Evolutionary conservation across 1,140 invertebrate species (phyloP).

Genomic region (Berghia stephanieae): DNA sequence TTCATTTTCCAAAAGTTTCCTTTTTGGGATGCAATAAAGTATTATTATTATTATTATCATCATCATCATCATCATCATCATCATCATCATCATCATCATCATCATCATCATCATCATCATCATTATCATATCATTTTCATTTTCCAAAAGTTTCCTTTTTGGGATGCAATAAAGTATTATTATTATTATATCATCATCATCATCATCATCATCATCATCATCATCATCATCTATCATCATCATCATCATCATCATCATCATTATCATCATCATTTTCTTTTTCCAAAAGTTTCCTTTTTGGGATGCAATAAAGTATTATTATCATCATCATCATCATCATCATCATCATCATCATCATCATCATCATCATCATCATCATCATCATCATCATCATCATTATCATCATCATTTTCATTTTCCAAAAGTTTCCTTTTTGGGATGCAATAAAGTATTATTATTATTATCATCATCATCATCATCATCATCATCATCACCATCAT

Average conservation of each 20-base stretch:
- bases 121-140: background rate
- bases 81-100: constrained; percentile 3
- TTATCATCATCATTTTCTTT: background rate
- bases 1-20: no score
- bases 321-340: constrained; percentile 7
- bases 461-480: constrained; percentile 4
- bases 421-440: no score
- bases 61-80: background rate
- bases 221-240: constrained; percentile 3
- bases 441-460: no score
- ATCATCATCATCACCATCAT: constrained; percentile 3
- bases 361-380: constrained; percentile 7
- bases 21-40: no score
- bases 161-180: no score
- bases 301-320: no score
- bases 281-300: no score
- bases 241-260: constrained; percentile 7
- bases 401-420: no score
- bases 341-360: constrained; percentile 3
- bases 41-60: no score
- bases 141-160: no score
- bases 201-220: constrained; percentile 3
- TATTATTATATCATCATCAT: background rate
- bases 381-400: constrained; percentile 5
- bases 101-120: constrained; percentile 8